phyloP scores from a whole-genome alignment of 2,888 invertebrate genomes.

The Cinara cedri region DNA sequence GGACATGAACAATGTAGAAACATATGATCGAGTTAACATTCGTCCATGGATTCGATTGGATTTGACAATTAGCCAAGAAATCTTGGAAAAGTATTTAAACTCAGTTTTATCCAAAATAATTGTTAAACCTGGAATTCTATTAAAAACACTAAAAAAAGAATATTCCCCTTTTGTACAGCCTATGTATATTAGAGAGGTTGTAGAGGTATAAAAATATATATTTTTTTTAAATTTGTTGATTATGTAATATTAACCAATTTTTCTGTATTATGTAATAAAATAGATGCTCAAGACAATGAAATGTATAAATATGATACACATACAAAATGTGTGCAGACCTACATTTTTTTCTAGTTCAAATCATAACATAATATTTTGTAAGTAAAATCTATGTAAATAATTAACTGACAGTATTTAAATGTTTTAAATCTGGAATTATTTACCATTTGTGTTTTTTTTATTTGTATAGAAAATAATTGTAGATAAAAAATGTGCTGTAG shows the following conservation, averaged over 20 bases:
- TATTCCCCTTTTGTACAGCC: constrained; percentile 73
- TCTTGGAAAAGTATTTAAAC: constrained; percentile 74
- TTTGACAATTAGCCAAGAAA: constrained; percentile 72
- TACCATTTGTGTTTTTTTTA: background rate
- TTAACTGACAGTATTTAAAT: background rate
- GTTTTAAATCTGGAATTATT: background rate
- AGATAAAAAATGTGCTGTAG: too few species aligned
- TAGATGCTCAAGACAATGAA: constrained; percentile 68
- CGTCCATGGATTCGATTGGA: constrained; percentile 79
- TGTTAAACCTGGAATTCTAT: constrained; percentile 68
- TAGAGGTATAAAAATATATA: constrained; percentile 66
- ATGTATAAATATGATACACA: constrained; percentile 66
- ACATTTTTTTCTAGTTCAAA: constrained; percentile 65
- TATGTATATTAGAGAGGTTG: constrained; percentile 69
- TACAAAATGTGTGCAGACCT: constrained; percentile 62
- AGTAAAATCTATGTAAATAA: constrained; percentile 11
- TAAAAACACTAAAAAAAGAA: constrained; percentile 67
- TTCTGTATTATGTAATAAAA: constrained; percentile 60
- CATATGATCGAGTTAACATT: constrained; percentile 63
- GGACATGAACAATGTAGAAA: background rate
- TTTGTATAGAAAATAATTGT: too few species aligned
- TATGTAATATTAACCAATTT: background rate
- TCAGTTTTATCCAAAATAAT: constrained; percentile 72
- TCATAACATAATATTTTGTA: constrained; percentile 62
- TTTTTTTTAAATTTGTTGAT: constrained; percentile 4